Evolutionary conservation across 2,888 invertebrate species (phyloP).

Genomic region (Digitonthophagus gazella): DNA sequence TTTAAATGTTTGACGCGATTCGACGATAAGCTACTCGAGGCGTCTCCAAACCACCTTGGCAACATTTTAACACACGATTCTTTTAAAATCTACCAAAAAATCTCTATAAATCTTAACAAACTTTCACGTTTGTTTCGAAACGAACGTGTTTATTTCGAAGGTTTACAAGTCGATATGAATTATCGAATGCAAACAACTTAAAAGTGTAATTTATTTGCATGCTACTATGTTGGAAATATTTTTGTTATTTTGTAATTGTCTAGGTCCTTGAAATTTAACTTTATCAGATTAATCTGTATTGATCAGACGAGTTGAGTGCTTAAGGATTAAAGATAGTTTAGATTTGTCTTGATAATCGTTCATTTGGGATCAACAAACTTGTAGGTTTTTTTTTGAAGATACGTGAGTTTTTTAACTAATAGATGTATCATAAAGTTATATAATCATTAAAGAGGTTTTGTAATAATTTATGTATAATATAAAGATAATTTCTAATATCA

Average conservation of each 20-base stretch:
- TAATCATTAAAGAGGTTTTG: no score
- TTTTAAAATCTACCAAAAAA: no score
- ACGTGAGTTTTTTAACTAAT: background rate
- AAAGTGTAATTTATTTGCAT: background rate
- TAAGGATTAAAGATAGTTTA: background rate
- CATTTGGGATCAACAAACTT: background rate
- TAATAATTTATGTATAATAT: no score
- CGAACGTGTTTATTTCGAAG: no score
- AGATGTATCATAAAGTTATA: no score
- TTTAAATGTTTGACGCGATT: constrained; percentile 17
- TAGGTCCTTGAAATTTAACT: background rate
- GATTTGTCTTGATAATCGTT: background rate
- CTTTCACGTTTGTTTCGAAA: no score
- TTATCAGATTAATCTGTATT: background rate
- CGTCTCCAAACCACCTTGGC: background rate
- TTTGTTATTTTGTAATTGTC: background rate
- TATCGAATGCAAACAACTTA: background rate
- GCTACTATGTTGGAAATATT: background rate
- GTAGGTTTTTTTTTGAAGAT: background rate
- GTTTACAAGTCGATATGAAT: no score
- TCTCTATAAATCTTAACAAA: no score
- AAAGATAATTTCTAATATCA: no score
- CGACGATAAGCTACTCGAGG: constrained; percentile 13
- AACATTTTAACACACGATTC: background rate
- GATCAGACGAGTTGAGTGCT: no score